Base-by-base conservation (phyloP, 2,888 invertebrate genomes). In the Gymnosoma rotundatum region DNA sequence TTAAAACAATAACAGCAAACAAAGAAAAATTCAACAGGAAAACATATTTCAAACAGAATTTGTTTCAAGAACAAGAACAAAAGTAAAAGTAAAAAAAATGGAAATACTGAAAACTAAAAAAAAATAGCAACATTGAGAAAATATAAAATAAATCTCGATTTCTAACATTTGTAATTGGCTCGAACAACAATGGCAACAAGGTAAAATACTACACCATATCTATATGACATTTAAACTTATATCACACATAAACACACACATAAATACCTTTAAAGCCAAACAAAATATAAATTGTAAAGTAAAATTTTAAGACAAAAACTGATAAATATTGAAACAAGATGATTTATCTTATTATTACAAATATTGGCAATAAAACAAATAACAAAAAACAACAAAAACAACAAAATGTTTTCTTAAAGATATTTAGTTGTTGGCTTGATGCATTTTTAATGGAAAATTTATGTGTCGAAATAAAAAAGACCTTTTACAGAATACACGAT, bases 301-400 rank as follows among this genome's bases (percentile, higher is more conserved):
- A 48, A 36, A 32, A 75, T 56, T 64, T 20, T 16, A 42, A 75
- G 48, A 50, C 20, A 12, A 12, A 21, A 66, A 16, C n/a, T n/a
- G 58, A 56, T 45, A n/a, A 12, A 74, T 56, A 50, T 75, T 48
- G 45, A 52, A 60, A 45, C 74, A 79, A 83, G 58, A 78, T 83
- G 78, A 83, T 83, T 83, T 83, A 83, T 83, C 20, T 70, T 83
- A 58, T 70, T 79, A 79, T 83, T 75, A 83, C 50, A 83, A 79
- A 79, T 70, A 83, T 75, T 83, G 83, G 74, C 83, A 79, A 79
- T 78, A 70, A 79, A 83, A 75, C 78, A 78, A 83, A 69, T 69
- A 83, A 64, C 67, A 83, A 79, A 74, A 70, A 45, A 83, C 79
- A 69, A 75, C 50, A 83, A 67, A 58, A 69, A 70, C 56, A 83